These are phyloP conservation scores for Globia sparganii DNA, from an alignment of 2,888 invertebrate species.

Conservation along the genomic window DNA sequence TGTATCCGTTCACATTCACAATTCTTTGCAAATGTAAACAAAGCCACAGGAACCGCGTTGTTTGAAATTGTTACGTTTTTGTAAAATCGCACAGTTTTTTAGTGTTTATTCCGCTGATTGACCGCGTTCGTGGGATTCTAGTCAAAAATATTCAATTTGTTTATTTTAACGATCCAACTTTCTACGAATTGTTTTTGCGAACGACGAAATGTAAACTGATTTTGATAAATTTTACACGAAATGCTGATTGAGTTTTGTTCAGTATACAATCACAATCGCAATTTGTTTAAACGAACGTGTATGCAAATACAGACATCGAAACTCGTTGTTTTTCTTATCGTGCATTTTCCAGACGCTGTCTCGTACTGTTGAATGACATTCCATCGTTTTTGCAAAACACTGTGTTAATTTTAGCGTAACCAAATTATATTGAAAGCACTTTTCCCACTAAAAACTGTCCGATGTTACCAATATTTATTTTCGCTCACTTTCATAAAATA, in stretches of 20 bases:
- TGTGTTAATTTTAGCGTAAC: background rate
- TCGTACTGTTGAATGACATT: background rate
- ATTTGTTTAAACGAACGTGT: conserved; percentile 15
- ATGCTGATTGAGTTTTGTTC: conserved; percentile 47
- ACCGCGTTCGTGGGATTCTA: conserved; percentile 6
- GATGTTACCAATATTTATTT: background rate
- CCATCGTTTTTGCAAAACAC: background rate
- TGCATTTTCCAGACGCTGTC: background rate
- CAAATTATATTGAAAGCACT: conserved; percentile 20
- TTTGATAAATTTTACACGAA: conserved; percentile 38
- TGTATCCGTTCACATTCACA: conserved; percentile 1
- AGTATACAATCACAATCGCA: conserved; percentile 25
- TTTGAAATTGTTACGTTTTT: conserved; percentile 27
- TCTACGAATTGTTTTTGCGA: conserved; percentile 47
- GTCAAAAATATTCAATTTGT: conserved; percentile 25
- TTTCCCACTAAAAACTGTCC: conserved; percentile 23
- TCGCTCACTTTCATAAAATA: conserved; percentile 19
- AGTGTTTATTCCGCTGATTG: conserved; percentile 20
- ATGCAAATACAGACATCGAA: conserved; percentile 24
- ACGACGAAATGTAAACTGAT: conserved; percentile 38
- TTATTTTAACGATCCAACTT: conserved; percentile 39
- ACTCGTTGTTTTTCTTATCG: conserved; percentile 8
- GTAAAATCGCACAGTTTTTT: conserved; percentile 15
- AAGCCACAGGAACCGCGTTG: conserved; percentile 30
- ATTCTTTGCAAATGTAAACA: conserved; percentile 21